Conservation (phyloP, 2,113 vertebrate species). For the Psettodes erumei region DNA sequence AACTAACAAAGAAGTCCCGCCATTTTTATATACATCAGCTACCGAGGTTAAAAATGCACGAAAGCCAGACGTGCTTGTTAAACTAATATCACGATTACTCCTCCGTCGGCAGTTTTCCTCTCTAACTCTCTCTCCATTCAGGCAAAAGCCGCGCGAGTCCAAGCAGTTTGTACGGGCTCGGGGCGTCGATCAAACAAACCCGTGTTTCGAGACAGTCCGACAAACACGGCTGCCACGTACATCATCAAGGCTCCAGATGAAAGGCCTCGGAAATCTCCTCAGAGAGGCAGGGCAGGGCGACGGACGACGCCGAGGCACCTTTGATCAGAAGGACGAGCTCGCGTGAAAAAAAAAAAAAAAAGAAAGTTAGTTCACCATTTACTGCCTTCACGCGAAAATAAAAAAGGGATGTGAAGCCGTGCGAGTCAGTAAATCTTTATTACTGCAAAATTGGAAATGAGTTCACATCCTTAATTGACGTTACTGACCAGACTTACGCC, state of each 20-base stretch:
- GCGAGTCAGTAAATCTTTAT: neutral
- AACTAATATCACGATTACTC: conserved; percentile 56
- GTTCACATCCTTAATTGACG: neutral
- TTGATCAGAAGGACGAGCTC: conserved; percentile 30
- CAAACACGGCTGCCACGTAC: conserved; percentile 31
- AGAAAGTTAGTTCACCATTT: neutral
- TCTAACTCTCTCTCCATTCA: neutral
- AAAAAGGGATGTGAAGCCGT: neutral
- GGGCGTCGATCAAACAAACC: conserved; percentile 52
- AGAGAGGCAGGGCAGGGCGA: conserved; percentile 7
- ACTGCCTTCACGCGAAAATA: neutral
- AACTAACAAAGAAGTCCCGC: neutral
- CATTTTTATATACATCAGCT: conserved; percentile 25
- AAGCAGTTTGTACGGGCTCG: conserved; percentile 8
- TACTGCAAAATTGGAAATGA: neutral
- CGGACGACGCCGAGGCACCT: conserved; percentile 13
- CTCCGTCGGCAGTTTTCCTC: conserved; percentile 15
- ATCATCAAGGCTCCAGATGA: conserved; percentile 40
- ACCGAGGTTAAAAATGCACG: conserved; percentile 44
- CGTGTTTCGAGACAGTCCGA: conserved; percentile 24
- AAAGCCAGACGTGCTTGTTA: conserved; percentile 64
- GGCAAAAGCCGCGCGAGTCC: conserved; percentile 23
- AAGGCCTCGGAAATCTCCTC: conserved; percentile 26
- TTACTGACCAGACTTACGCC: neutral
- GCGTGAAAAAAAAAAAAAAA: neutral